phyloP scores from a whole-genome alignment of 2,113 vertebrate genomes.

The Peromyscus polionotus region DNA sequence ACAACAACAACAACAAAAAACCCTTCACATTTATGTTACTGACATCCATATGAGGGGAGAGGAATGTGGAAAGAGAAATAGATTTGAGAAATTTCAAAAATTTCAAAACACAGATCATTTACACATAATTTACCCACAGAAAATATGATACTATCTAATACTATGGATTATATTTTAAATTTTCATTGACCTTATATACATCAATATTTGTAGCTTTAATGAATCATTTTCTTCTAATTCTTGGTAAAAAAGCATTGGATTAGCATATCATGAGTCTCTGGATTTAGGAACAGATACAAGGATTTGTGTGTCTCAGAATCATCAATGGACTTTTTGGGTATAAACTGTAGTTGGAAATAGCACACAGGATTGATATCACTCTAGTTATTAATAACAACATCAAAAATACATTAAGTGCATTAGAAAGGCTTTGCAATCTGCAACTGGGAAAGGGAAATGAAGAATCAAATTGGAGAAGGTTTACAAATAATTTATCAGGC shows the following conservation, averaged over 20 bases:
- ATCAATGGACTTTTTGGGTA: neutral
- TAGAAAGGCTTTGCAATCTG: neutral
- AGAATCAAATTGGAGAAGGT: neutral
- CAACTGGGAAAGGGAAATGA: neutral
- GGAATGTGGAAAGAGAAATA: neutral
- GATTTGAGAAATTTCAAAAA: constrained; percentile 26
- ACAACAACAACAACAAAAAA: neutral
- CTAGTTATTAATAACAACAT: neutral
- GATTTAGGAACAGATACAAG: constrained; percentile 53
- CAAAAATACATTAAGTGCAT: neutral
- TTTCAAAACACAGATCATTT: neutral
- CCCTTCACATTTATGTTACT: constrained; percentile 25
- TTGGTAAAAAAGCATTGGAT: constrained; percentile 23
- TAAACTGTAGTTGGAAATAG: neutral
- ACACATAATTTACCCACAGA: neutral
- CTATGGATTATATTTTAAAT: neutral
- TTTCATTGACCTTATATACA: constrained; percentile 38
- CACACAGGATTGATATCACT: neutral
- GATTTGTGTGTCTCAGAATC: constrained; percentile 32
- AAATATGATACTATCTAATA: neutral
- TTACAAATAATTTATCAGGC: constrained; percentile 29
- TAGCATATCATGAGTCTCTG: neutral
- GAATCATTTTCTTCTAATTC: constrained; percentile 18
- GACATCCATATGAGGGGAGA: neutral
- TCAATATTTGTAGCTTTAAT: neutral